These are phyloP conservation scores for Loripinus fragilis DNA, from an alignment of 2,888 invertebrate genomes.

Conservation along the genomic window DNA sequence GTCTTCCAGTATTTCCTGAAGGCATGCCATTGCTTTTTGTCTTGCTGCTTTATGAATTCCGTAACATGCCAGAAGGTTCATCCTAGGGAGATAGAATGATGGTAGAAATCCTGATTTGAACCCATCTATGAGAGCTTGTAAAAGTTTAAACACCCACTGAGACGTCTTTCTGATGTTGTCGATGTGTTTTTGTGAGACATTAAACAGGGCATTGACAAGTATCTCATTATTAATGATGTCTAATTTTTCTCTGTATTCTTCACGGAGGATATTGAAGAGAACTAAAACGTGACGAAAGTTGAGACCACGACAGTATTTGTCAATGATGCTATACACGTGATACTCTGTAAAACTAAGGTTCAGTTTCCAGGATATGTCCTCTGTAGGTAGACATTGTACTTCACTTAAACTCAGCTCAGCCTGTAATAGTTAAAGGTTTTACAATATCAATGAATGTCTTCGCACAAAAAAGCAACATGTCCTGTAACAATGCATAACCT, in stretches of 20 bases:
- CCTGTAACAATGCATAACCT: too few relatives aligned
- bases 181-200: constrained; percentile 57
- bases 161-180: constrained; percentile 47
- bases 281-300: constrained; percentile 60
- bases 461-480: too few relatives aligned
- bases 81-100: constrained; percentile 59
- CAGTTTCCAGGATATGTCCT: constrained; percentile 47
- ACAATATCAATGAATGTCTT: too few relatives aligned
- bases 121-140: constrained; percentile 49
- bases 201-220: constrained; percentile 59
- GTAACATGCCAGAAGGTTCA: constrained; percentile 50
- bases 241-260: constrained; percentile 43
- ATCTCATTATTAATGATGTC: constrained; percentile 57
- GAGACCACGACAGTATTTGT: constrained; percentile 55
- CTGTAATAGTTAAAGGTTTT: constrained; percentile 33
- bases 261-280: constrained; percentile 58
- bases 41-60: constrained; percentile 29
- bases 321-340: constrained; percentile 57
- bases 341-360: constrained; percentile 59
- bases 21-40: constrained; percentile 30
- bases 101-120: constrained; percentile 52
- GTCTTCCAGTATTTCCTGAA: constrained; percentile 38
- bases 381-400: constrained; percentile 37
- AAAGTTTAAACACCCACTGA: constrained; percentile 57
- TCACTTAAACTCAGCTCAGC: constrained; percentile 20